These are phyloP conservation scores for Leuciscus waleckii DNA, from an alignment of 2,797 vertebrate species.

Conservation along the genomic window DNA sequence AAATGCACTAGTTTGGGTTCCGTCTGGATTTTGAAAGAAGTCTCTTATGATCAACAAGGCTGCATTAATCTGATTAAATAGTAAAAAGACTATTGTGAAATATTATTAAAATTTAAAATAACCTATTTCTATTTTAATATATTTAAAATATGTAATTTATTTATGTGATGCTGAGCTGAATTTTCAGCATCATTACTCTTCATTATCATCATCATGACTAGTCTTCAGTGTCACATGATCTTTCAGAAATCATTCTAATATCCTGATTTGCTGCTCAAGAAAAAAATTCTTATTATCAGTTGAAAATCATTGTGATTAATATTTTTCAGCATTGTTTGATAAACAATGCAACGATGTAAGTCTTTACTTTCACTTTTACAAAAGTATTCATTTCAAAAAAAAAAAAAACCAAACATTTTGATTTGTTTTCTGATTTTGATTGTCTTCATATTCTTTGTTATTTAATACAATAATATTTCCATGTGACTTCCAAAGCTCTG, in stretches of 20 bases:
- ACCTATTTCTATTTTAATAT: neutral
- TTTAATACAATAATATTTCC: too few species aligned
- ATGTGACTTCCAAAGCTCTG: neutral
- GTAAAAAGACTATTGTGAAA: neutral
- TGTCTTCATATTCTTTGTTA: too few species aligned
- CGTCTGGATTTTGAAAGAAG: neutral
- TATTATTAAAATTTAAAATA: neutral
- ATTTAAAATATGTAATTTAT: neutral
- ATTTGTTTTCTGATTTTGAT: too few species aligned
- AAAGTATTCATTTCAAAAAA: neutral
- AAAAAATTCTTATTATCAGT: too few species aligned
- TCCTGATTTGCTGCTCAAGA: too few species aligned
- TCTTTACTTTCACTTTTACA: neutral
- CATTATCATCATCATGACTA: too few species aligned
- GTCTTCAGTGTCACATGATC: too few species aligned
- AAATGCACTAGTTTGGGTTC: neutral
- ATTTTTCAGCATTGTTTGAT: too few species aligned
- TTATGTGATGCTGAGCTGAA: neutral
- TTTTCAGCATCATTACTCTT: neutral
- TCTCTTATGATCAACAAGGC: neutral
- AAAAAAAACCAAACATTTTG: too few species aligned
- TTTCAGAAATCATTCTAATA: too few species aligned
- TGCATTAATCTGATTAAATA: neutral
- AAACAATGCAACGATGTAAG: too few species aligned
- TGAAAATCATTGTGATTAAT: too few species aligned